Evolutionary conservation across 1,140 invertebrate genomes (phyloP), one percentile per base, ranked within the genome.

Genomic region (Megathymus violae): DNA sequence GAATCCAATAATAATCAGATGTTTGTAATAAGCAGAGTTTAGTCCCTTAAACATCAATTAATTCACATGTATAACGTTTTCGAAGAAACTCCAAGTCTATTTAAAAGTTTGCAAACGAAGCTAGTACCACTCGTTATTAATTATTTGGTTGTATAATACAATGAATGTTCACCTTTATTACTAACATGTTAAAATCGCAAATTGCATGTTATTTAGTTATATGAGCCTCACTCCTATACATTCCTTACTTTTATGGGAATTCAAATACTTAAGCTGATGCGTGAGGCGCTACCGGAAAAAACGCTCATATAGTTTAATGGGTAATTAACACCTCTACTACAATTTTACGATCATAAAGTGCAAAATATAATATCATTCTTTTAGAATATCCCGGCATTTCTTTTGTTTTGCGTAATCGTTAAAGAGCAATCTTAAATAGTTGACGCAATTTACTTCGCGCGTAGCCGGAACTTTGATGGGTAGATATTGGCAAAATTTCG

Each of bases 191-290:
- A 46, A n/a, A 13, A 17, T 46, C n/a, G 19, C 7, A 11, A 46
- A 3, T 19, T 22, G 19, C 38, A 0, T 41, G 13, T 41, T 5
- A 22, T 43, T 43, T 13, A 19, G 10, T 46, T 46, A 11, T 22
- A 46, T 46, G 1, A 4, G 4, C 19, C 17, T 41, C 38, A 41
- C 38, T 41, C 38, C 16, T 14, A 41, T 41, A 14, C 38, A 41
- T 41, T 41, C 38, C 6, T 13, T 41, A 16, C 38, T 15, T 13
- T 41, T 41, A 41, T 41, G 38, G 38, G 38, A 41, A 41, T 15
- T 9, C 14, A 14, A 41, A 41, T 41, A 5, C 38, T 15, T 41
- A 15, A 41, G 38, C 16, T 41, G 38, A 14, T 41, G 14, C 38
- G 38, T 41, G 38, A 15, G 38, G 4, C 14, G 14, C 38, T 17